Evolutionary conservation across 1,140 invertebrate species (phyloP).

Genomic region (Bombus consobrinus): DNA sequence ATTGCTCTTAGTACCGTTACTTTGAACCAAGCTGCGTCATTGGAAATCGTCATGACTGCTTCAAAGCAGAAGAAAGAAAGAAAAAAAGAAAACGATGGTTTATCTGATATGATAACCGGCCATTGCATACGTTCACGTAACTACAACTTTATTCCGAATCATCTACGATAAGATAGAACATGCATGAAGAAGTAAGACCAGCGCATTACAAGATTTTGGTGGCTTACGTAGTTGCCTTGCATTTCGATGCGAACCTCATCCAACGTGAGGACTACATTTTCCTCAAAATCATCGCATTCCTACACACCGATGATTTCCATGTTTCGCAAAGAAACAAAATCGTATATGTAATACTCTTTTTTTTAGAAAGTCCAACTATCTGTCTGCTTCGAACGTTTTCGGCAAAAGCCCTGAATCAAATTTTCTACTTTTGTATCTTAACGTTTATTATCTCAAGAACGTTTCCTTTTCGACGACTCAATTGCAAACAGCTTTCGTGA

Average conservation of each 20-base stretch:
- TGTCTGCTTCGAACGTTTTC: background rate
- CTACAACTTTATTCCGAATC: constrained; percentile 9
- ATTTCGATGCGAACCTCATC: constrained; percentile 80
- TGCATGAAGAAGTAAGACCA: constrained; percentile 59
- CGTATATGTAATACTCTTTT: constrained; percentile 22
- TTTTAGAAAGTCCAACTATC: background rate
- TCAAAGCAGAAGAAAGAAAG: background rate
- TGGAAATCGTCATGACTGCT: background rate
- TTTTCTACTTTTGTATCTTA: background rate
- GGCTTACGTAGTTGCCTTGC: constrained; percentile 81
- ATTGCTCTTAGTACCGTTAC: background rate
- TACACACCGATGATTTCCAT: constrained; percentile 68
- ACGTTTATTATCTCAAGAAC: background rate
- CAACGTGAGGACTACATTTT: constrained; percentile 78
- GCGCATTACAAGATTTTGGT: constrained; percentile 40
- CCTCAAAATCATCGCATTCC: constrained; percentile 80
- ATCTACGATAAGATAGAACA: constrained; percentile 55
- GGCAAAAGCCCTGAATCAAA: background rate
- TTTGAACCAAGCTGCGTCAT: background rate
- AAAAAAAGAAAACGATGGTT: background rate
- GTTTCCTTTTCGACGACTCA: background rate
- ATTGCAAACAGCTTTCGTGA: background rate
- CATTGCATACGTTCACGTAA: background rate
- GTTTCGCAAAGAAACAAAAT: constrained; percentile 68
- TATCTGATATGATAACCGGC: background rate